Evolutionary conservation across 2,113 vertebrate genomes (phyloP).

Genomic region (Microcebus tavaratra): DNA sequence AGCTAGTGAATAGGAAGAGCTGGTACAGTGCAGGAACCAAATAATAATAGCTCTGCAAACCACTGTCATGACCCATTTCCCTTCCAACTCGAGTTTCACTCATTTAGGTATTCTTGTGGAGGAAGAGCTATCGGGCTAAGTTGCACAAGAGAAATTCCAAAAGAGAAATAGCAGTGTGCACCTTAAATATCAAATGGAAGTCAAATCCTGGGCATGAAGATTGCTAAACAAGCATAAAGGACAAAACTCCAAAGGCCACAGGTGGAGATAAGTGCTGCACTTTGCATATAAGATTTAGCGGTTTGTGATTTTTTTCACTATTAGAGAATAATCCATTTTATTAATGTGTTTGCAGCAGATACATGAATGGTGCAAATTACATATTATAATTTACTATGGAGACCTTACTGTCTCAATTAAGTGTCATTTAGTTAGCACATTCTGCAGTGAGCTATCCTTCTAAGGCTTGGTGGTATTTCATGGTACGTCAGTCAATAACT

Average conservation of each 20-base stretch:
- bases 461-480: conserved; percentile 73
- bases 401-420: conserved; percentile 62
- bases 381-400: conserved; percentile 61
- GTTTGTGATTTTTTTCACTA: not conserved
- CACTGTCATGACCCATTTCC: conserved; percentile 55
- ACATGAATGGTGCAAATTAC: conserved; percentile 50
- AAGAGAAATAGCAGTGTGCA: conserved; percentile 36
- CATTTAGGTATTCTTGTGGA: conserved; percentile 25
- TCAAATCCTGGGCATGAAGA: conserved; percentile 1
- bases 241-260: not conserved
- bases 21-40: conserved; percentile 27
- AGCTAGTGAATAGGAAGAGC: conserved; percentile 59
- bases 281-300: conserved; percentile 18
- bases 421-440: conserved; percentile 52
- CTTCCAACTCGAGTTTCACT: not conserved
- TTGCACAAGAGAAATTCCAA: conserved; percentile 21
- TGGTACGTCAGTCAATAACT: conserved; percentile 72
- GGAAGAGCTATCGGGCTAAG: not conserved
- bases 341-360: conserved; percentile 27
- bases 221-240: conserved; percentile 24
- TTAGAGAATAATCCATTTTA: not conserved
- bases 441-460: conserved; percentile 23
- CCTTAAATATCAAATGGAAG: conserved; percentile 29
- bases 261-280: not conserved
- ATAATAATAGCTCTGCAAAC: conserved; percentile 60